These are phyloP conservation scores for Penaeus indicus DNA, from an alignment of 1,140 invertebrate genomes.

Conservation along the genomic window DNA sequence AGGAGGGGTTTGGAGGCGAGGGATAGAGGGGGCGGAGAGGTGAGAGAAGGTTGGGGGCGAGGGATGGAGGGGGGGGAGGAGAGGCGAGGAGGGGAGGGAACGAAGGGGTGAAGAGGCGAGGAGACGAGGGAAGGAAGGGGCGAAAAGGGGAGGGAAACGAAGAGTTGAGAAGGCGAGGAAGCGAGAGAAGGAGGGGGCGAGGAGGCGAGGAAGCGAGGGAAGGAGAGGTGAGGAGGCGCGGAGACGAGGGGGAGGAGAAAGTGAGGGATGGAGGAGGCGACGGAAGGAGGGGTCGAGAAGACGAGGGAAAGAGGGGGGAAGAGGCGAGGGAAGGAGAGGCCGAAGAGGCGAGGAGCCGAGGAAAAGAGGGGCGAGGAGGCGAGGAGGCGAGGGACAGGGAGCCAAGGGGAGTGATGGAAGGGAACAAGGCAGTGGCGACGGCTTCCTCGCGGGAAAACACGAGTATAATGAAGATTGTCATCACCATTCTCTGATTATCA, in stretches of 20 bases:
- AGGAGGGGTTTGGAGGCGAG: background rate
- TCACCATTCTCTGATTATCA: too few relatives aligned
- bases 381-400: background rate
- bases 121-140: background rate
- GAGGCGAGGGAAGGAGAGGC: conserved; percentile 10
- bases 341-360: background rate
- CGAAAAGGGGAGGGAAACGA: background rate
- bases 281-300: background rate
- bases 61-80: background rate
- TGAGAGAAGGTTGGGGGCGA: background rate
- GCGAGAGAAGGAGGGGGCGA: too few relatives aligned
- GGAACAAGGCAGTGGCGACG: too few relatives aligned
- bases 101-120: background rate
- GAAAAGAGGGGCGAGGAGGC: background rate
- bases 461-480: too few relatives aligned
- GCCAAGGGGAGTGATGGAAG: too few relatives aligned
- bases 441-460: too few relatives aligned
- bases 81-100: background rate
- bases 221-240: background rate
- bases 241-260: too few relatives aligned
- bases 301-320: background rate
- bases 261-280: background rate
- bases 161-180: too few relatives aligned
- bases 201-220: background rate
- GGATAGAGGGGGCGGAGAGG: conserved; percentile 4